Conservation (phyloP, 2,113 vertebrate species). For the Callaeas wilsoni region DNA sequence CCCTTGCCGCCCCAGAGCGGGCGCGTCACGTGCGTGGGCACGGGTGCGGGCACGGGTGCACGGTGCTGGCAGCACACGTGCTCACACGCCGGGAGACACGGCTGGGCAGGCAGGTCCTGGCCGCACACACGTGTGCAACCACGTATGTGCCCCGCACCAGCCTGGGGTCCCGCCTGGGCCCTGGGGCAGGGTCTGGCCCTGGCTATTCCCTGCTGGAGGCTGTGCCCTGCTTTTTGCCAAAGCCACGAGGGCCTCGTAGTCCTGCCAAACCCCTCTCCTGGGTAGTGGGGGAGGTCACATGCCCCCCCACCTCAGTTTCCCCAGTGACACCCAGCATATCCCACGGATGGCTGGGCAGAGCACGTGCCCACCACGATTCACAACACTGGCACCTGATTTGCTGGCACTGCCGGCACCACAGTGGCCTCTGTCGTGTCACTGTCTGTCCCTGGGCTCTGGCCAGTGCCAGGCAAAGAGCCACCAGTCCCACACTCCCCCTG, state of each 20-base stretch:
- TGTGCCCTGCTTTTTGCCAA: not conserved
- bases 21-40: fast-evolving
- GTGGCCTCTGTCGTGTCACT: not conserved
- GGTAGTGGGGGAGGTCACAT: not conserved
- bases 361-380: not conserved
- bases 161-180: not conserved
- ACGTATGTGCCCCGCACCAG: not conserved
- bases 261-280: not conserved
- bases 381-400: not conserved
- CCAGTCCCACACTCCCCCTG: fast-evolving
- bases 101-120: not conserved
- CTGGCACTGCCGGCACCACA: not conserved
- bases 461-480: not conserved
- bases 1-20: fast-evolving
- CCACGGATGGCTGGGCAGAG: not conserved
- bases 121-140: fast-evolving
- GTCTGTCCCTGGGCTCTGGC: not conserved
- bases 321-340: not conserved
- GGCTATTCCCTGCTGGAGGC: too few species aligned
- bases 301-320: not conserved
- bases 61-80: fast-evolving
- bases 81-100: fast-evolving
- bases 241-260: fast-evolving
- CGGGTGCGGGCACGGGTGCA: fast-evolving
- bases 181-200: not conserved